These are phyloP conservation scores for Entelurus aequoreus DNA, from an alignment of 2,113 vertebrate genomes.

Conservation along the genomic window DNA sequence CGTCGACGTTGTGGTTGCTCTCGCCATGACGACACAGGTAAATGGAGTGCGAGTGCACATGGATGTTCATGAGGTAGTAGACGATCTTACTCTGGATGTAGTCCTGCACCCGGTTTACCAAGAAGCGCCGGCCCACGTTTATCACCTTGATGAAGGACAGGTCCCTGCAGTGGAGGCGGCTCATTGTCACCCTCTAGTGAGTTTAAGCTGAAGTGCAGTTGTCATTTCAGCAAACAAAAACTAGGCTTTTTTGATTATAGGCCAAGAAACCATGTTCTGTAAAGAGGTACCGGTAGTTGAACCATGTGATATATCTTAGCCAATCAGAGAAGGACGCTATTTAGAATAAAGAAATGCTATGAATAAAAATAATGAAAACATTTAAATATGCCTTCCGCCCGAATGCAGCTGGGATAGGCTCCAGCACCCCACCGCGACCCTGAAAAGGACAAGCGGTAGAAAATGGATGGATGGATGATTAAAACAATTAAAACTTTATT, in stretches of 20 bases:
- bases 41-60: slow-evolving; percentile 91
- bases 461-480: too few relatives aligned
- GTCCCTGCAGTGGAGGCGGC: slow-evolving; percentile 70
- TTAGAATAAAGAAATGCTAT: too few relatives aligned
- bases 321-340: too few relatives aligned
- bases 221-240: neutral
- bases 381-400: too few relatives aligned
- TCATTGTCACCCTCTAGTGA: slow-evolving; percentile 38
- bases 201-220: slow-evolving; percentile 12
- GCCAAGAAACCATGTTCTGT: neutral
- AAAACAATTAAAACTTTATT: too few relatives aligned
- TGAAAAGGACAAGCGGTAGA: too few relatives aligned
- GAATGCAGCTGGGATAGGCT: too few relatives aligned
- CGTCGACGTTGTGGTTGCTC: slow-evolving; percentile 84
- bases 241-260: neutral
- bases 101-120: slow-evolving; percentile 93
- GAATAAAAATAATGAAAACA: too few relatives aligned
- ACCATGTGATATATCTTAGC: too few relatives aligned
- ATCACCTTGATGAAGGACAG: slow-evolving; percentile 96
- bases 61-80: slow-evolving; percentile 99
- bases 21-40: slow-evolving; percentile 95
- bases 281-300: neutral
- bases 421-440: too few relatives aligned
- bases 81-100: slow-evolving; percentile 99
- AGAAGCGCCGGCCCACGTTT: slow-evolving; percentile 91